Evolutionary conservation across 2,888 invertebrate species (phyloP), one percentile per base, ranked within the genome.

Genomic region (Calameuta filiformis): DNA sequence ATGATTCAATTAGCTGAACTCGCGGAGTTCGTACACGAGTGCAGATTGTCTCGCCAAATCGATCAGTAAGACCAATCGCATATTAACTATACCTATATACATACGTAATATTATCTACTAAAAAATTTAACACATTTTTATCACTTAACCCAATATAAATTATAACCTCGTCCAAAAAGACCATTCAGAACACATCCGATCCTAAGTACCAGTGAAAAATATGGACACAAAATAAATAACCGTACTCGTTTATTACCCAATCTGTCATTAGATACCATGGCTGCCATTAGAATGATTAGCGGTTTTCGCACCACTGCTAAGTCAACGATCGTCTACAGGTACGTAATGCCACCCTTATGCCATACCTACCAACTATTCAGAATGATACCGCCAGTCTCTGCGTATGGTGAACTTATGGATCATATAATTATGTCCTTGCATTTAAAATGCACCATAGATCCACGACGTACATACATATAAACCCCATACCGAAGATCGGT

Each of bases 201-300:
- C 9, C 40, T 56, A 56, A 23, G 23, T 15, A 1, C 23, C 0
- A 56, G 9, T 23, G 23, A 56, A 56, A 56, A 56, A 56, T 56
- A 23, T 56, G 9, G 9, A 56, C 9, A 56, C 40, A 56, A 56
- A 56, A 56, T 56, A 56, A 56, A 56, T 56, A 23, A 56, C 6
- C 23, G 15, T 23, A 56, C 40, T 56, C 9, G 40, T 23, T 56
- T 23, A 56, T 56, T 56, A 87, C 84, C 81, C 79, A 81, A 84
- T 85, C 84, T 79, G 77, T 75, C 79, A 85, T 85, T 85, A 86
- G 80, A 80, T 77, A 56, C 76, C 76, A 79, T 79, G 80, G 78
- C n/a, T 35, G n/a, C 34, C 76, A 86, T 85, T 85, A 86, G 78
- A 79, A 82, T 85, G 85, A 86, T 85, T 85, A 85, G 82, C 84